Conservation (phyloP, 1,140 invertebrate genomes). For the Lordiphosa stackelbergi region DNA sequence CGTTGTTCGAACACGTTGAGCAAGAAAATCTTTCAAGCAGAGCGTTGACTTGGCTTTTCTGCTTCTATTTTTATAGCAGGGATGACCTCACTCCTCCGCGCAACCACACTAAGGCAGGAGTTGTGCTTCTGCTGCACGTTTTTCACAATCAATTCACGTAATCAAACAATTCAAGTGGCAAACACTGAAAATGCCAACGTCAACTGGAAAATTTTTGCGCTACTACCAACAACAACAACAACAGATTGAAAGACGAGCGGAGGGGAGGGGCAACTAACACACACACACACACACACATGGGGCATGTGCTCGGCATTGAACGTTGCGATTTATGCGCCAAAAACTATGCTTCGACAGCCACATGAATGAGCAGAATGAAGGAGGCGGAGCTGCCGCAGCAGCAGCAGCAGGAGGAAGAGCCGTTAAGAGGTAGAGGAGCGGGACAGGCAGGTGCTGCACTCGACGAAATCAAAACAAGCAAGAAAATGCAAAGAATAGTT, state of each 20-base stretch:
- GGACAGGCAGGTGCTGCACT: constrained; percentile 60
- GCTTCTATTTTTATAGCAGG: constrained; percentile 6
- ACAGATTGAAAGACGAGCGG: neutral
- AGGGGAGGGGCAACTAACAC: neutral
- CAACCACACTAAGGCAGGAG: constrained; percentile 33
- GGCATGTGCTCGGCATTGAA: constrained; percentile 58
- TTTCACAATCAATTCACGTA: constrained; percentile 76
- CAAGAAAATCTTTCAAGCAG: constrained; percentile 20
- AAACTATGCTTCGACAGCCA: constrained; percentile 75
- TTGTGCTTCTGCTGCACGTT: constrained; percentile 64
- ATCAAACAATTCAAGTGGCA: constrained; percentile 76
- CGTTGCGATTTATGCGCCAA: constrained; percentile 73
- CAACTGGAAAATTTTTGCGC: constrained; percentile 73
- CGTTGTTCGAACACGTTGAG: constrained; percentile 54
- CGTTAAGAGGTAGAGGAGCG: constrained; percentile 10
- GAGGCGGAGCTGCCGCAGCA: constrained; percentile 3
- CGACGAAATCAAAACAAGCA: constrained; percentile 65
- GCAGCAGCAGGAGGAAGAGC: neutral
- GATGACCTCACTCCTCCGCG: constrained; percentile 25
- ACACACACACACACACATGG: constrained; percentile 15
- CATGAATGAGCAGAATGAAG: constrained; percentile 56
- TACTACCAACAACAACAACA: constrained; percentile 38
- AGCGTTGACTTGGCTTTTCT: constrained; percentile 36
- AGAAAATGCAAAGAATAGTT: neutral
- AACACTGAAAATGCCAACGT: constrained; percentile 76